phyloP scores from a whole-genome alignment of 2,113 vertebrate species.

The Rhegmatorhina hoffmannsi region DNA sequence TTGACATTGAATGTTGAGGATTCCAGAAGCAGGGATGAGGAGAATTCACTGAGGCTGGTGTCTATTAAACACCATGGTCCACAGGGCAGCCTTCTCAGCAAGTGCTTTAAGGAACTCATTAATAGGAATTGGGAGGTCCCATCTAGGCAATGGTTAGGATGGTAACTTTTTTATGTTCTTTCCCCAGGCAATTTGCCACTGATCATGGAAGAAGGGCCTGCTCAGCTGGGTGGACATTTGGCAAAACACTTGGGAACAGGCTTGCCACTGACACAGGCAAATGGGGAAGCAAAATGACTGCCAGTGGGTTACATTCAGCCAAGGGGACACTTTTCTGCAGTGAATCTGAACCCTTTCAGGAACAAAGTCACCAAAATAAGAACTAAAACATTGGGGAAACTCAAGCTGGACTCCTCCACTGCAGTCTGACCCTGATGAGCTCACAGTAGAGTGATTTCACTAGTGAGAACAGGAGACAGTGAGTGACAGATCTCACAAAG shows the following conservation, averaged over 20 bases:
- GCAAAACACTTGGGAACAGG: background rate
- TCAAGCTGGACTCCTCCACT: background rate
- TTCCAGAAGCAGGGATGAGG: background rate
- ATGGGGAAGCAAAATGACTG: background rate
- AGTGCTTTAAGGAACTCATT: background rate
- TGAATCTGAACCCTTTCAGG: background rate
- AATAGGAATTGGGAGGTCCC: background rate
- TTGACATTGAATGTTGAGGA: background rate
- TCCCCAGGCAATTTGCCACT: background rate
- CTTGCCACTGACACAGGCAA: background rate
- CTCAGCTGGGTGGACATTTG: background rate
- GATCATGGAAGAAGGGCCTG: background rate
- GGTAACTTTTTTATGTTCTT: background rate
- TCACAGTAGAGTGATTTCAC: background rate
- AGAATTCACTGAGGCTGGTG: background rate
- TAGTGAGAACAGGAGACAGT: background rate
- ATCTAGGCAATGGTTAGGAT: background rate
- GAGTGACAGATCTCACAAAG: constrained; percentile 31
- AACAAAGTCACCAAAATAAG: background rate
- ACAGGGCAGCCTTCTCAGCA: background rate
- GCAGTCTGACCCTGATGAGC: background rate
- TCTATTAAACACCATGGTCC: background rate
- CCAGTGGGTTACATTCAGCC: background rate
- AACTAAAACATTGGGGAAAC: background rate
- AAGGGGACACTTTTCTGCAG: background rate